These are phyloP conservation scores for Emydura subglobosa DNA, from an alignment of 2,113 vertebrate genomes.

Conservation along the genomic window DNA sequence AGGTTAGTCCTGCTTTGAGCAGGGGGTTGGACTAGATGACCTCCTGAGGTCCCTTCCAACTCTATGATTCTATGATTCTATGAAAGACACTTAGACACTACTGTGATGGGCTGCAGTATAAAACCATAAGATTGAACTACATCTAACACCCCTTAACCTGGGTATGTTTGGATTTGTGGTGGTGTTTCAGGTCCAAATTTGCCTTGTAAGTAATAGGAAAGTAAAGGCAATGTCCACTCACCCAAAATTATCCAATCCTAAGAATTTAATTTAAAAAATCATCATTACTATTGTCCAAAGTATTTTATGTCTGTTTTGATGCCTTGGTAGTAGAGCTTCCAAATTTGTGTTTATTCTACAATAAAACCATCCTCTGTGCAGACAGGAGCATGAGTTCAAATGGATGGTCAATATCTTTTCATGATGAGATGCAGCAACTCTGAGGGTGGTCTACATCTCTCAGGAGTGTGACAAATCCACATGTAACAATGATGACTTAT, in stretches of 20 bases:
- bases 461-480: too few species aligned
- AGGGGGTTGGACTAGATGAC: too few species aligned
- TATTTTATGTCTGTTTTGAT: fast-evolving
- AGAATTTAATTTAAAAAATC: not conserved
- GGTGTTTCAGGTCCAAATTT: not conserved
- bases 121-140: not conserved
- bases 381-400: not conserved
- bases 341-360: not conserved
- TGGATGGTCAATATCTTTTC: slow-evolving; percentile 13
- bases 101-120: not conserved
- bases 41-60: too few species aligned
- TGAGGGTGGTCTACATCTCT: not conserved
- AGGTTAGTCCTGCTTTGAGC: too few species aligned
- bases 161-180: not conserved
- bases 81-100: not conserved
- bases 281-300: not conserved
- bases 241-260: not conserved
- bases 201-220: not conserved
- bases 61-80: not conserved
- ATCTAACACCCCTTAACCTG: not conserved
- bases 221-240: not conserved
- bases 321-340: not conserved
- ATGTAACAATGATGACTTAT: too few species aligned
- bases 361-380: not conserved
- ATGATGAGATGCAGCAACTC: slow-evolving; percentile 7